Conservation (phyloP, 2,888 invertebrate genomes). For the Esperia sulphurella region DNA sequence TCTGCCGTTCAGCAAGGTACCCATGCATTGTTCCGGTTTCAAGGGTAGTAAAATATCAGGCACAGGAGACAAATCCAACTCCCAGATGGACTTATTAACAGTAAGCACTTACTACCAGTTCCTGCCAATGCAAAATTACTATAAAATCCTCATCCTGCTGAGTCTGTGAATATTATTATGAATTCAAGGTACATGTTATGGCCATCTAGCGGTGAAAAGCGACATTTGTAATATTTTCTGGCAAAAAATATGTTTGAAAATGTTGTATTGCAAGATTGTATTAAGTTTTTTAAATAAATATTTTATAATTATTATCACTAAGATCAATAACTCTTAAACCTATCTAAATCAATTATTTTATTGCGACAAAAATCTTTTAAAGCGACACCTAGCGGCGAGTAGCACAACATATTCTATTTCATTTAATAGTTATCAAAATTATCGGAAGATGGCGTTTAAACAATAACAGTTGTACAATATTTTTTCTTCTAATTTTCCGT, state of each 20-base stretch:
- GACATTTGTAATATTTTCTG: neutral
- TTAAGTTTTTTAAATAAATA: too few species aligned
- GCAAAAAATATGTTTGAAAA: too few species aligned
- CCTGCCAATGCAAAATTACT: too few species aligned
- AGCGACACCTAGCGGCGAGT: constrained; percentile 5
- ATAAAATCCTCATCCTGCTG: too few species aligned
- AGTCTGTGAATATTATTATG: too few species aligned
- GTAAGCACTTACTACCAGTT: too few species aligned
- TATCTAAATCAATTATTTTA: neutral
- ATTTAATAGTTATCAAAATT: neutral
- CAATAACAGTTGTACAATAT: neutral
- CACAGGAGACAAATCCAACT: too few species aligned
- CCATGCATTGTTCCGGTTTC: too few species aligned
- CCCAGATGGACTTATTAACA: too few species aligned
- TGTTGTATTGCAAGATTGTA: too few species aligned
- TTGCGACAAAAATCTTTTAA: neutral
- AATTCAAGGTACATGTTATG: neutral
- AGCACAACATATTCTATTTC: neutral
- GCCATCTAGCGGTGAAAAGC: neutral
- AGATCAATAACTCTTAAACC: neutral
- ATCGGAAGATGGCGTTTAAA: constrained; percentile 18
- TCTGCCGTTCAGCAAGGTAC: too few species aligned
- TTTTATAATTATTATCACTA: neutral
- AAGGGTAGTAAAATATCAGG: too few species aligned
- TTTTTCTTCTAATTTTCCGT: neutral